Evolutionary conservation across 2,888 invertebrate genomes (phyloP).

Genomic region (Theretra japonica): DNA sequence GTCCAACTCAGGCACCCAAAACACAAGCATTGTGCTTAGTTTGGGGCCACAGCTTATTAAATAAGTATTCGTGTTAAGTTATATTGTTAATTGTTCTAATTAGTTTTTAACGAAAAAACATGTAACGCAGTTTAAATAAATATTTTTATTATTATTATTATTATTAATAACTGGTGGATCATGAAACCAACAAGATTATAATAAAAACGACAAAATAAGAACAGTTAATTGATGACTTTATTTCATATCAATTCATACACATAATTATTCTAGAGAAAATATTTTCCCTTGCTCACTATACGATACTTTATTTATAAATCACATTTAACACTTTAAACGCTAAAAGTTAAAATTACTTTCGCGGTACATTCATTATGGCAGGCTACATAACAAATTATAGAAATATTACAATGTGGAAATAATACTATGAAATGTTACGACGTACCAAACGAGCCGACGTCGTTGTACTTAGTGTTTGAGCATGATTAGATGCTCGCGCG

Average conservation of each 20-base stretch:
- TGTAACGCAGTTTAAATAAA: no score
- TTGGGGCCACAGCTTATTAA: no score
- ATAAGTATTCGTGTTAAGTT: no score
- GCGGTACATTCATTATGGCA: constrained; percentile 67
- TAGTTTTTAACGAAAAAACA: no score
- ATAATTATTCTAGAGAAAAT: constrained; percentile 72
- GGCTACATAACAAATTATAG: constrained; percentile 54
- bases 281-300: constrained; percentile 64
- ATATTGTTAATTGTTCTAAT: no score
- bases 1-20: no score
- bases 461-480: constrained; percentile 18
- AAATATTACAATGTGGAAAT: constrained; percentile 14
- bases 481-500: neutral
- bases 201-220: constrained; percentile 56
- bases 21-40: no score
- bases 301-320: constrained; percentile 71
- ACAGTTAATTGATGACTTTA: constrained; percentile 79
- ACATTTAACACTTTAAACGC: constrained; percentile 73
- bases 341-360: constrained; percentile 54
- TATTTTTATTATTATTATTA: no score
- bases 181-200: constrained; percentile 1
- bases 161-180: no score
- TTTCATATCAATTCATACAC: constrained; percentile 75
- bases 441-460: constrained; percentile 4
- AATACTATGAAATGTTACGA: constrained; percentile 26